Percentiles rank a stretch among this genome's conserved stretches.
Evolutionary conservation across 2,797 vertebrate genomes (phyloP).

Genomic region (Manis crassicaudata): DNA sequence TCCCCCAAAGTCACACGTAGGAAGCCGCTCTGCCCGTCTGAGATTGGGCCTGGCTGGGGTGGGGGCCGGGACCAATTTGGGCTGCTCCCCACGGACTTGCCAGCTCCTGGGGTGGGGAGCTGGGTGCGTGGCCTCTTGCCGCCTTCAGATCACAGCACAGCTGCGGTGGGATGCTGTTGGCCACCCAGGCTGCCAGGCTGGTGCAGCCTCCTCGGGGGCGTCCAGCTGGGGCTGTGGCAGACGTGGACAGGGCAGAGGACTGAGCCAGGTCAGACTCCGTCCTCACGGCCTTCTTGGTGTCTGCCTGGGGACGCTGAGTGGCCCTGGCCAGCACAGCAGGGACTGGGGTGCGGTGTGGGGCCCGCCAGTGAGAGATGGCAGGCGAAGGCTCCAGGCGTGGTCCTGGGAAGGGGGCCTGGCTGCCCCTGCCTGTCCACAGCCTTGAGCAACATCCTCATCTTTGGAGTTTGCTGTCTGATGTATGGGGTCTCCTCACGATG

Average conservation of each 20-base stretch:
- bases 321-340: fast-evolving
- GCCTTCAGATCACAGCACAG: no score
- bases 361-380: fast-evolving
- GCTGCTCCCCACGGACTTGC: no score
- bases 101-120: no score
- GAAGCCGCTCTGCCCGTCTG: fast-evolving
- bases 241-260: no score
- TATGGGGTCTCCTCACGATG: not conserved
- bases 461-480: not conserved
- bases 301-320: not conserved
- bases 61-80: not conserved
- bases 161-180: no score
- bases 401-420: fast-evolving
- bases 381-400: not conserved
- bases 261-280: not conserved
- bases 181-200: no score
- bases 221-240: no score
- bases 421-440: not conserved
- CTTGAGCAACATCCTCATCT: not conserved
- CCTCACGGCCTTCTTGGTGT: fast-evolving
- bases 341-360: not conserved
- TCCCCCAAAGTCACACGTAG: fast-evolving
- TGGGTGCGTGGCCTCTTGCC: no score
- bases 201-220: no score
- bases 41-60: fast-evolving